Base-by-base conservation (phyloP, 2,888 invertebrate genomes). In the Ditula angustiorana region DNA sequence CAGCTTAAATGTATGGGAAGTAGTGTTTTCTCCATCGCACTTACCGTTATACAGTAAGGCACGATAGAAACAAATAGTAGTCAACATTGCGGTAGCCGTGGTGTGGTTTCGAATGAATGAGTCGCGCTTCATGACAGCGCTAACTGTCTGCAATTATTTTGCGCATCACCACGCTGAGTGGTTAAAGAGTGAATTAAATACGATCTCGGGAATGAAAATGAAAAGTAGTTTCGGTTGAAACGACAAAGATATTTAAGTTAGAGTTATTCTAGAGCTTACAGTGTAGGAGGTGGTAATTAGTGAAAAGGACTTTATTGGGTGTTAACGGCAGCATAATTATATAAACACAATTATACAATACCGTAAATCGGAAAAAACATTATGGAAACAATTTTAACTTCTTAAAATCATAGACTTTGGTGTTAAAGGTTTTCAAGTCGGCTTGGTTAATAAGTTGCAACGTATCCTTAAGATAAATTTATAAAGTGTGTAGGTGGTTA, bases 71-170 rank as follows among this genome's bases (percentile, higher is more conserved):
- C 44, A 33, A 57, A 63, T 19, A 19, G 44, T 19, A 44, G 21
- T 30, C 46, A 23, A 30, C 26, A n/a, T n/a, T 19, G 49, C 30
- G 44, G 56, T 28, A 56, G 28, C 30, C 13, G 30, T 8, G 49
- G n/a, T 47, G 56, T 13, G 41, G 56, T 57, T 58, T 57, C 46
- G 50, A 52, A 63, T 58, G 19, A 44, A 50, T 49, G 61, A 61
- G 56, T 62, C 24, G 49, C 41, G 57, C 50, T 52, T 52, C 57
- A 33, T 58, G 61, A 61, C 53, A 13, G 61, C 26, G 35, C 53
- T 61, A 61, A 61, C 61, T 53, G 50, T 63, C 50, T 56, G 57
- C 63, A 44, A 58, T 63, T 58, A 57, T 58, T 58, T 63, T 44
- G 41, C 44, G 44, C 57, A 63, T 58, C 63, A 52, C 41, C 50